These are phyloP conservation scores for Andrena minutula DNA, from an alignment of 2,888 invertebrate species.

Conservation along the genomic window DNA sequence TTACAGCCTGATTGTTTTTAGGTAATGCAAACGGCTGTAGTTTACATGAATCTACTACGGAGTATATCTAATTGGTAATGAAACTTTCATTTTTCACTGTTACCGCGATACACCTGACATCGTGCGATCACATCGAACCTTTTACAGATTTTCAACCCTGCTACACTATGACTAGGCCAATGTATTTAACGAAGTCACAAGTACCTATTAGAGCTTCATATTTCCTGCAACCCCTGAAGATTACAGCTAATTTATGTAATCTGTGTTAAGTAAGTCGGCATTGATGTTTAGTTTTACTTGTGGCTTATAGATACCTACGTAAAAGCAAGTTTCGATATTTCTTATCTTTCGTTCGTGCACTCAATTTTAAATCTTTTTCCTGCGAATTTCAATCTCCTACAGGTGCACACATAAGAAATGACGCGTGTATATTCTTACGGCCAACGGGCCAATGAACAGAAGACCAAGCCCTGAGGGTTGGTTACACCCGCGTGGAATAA, in stretches of 20 bases:
- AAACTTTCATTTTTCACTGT: background rate
- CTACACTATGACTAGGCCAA: background rate
- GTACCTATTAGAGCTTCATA: no score
- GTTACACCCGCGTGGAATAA: no score
- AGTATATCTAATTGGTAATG: background rate
- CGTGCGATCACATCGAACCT: background rate
- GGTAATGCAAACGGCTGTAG: background rate
- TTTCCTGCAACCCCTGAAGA: no score
- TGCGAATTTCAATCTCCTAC: background rate
- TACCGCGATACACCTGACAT: no score
- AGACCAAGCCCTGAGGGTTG: no score
- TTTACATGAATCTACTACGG: constrained; percentile 14
- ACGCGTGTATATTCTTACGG: no score
- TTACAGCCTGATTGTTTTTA: background rate
- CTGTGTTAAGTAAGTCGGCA: no score
- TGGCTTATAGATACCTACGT: no score
- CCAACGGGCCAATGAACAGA: no score
- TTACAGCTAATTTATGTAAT: background rate
- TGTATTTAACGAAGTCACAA: background rate
- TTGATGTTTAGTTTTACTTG: no score
- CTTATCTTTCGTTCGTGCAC: background rate
- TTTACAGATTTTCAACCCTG: background rate
- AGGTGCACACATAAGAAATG: background rate
- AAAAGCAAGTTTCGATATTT: background rate
- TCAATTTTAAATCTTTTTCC: background rate